phyloP scores from a whole-genome alignment of 2,797 vertebrate species.

The Balearica regulorum region DNA sequence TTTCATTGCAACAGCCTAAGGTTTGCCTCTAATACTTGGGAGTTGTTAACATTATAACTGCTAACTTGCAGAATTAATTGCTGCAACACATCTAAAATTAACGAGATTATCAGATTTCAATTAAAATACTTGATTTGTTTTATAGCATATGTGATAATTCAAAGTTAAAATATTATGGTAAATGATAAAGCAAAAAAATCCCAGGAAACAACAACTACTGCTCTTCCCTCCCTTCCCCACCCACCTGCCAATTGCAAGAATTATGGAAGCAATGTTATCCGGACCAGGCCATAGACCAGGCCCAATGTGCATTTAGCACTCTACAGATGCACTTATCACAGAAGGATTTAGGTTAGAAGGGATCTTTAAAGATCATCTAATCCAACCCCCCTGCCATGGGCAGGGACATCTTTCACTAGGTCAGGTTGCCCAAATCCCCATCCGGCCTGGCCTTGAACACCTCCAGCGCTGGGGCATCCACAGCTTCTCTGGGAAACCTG shows the following conservation, averaged over 20 bases:
- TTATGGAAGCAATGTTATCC: background rate
- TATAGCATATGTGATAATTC: background rate
- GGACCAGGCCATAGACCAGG: background rate
- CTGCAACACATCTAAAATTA: background rate
- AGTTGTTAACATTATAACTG: background rate
- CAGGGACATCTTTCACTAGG: background rate
- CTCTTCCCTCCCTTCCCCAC: background rate
- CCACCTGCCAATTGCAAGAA: background rate
- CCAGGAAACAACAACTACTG: background rate
- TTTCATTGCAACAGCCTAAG: background rate
- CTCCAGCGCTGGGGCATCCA: background rate
- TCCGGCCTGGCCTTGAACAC: background rate
- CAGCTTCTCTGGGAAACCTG: background rate
- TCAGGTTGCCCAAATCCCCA: background rate
- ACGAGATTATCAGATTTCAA: background rate
- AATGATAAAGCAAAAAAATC: background rate
- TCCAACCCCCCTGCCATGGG: too few relatives aligned
- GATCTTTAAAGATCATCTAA: background rate
- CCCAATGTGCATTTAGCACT: fast-evolving
- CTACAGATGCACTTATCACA: background rate
- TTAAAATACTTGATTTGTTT: background rate
- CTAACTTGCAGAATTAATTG: background rate
- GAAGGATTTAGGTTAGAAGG: background rate
- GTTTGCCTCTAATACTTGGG: background rate
- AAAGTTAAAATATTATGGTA: background rate